phyloP scores from a whole-genome alignment of 2,113 vertebrate genomes.

The Oryzias woworae region DNA sequence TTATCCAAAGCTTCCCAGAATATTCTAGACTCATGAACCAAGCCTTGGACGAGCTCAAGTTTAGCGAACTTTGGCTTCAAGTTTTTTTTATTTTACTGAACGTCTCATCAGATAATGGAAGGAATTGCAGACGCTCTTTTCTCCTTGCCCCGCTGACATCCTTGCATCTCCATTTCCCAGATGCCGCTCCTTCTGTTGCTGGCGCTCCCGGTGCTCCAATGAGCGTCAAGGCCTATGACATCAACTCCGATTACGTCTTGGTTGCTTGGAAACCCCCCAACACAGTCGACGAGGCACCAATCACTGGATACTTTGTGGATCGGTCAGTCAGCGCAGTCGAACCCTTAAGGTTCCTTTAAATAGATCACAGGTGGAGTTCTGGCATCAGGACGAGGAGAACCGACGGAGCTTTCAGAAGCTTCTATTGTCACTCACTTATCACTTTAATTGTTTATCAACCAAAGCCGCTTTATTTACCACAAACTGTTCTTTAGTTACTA shows the following conservation, averaged over 20 bases:
- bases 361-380: constrained; percentile 9
- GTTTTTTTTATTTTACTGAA: no score
- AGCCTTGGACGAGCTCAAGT: no score
- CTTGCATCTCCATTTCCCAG: constrained; percentile 59
- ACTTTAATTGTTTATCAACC: no score
- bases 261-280: constrained; percentile 98
- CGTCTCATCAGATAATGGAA: neutral
- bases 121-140: neutral
- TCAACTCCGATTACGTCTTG: constrained; percentile 92
- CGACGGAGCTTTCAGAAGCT: no score
- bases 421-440: no score
- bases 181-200: constrained; percentile 79
- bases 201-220: constrained; percentile 93
- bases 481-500: no score
- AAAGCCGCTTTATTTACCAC: no score
- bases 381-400: neutral
- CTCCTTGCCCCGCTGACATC: neutral
- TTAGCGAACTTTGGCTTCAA: no score
- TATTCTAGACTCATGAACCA: no score
- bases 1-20: no score
- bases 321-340: constrained; percentile 73
- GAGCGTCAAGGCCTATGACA: constrained; percentile 87
- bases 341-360: constrained; percentile 20
- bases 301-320: constrained; percentile 95
- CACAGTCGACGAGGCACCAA: constrained; percentile 82